Percentiles rank a stretch among this genome's conserved stretches.
Conservation (phyloP, 2,888 invertebrate species). For the Tryphoninae sp. region DNA sequence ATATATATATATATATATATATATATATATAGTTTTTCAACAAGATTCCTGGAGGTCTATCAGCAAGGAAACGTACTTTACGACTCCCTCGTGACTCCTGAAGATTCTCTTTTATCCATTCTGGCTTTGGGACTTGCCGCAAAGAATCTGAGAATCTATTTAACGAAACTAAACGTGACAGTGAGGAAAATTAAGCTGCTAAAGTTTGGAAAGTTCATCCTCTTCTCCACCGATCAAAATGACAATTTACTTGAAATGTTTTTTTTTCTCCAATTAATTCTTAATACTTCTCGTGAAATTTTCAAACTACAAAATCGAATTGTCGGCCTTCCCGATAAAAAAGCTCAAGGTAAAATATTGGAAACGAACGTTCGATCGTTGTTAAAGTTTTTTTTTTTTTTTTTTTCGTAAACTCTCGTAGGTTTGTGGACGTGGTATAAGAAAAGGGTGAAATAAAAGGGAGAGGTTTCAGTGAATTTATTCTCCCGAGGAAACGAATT, state of each 20-base stretch:
- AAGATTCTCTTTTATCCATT: slow-evolving; percentile 4
- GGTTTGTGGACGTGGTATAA: neutral
- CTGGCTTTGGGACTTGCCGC: neutral
- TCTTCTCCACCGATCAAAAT: neutral
- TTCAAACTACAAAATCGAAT: neutral
- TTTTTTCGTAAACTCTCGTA: slow-evolving; percentile 2
- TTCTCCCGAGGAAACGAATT: slow-evolving; percentile 39
- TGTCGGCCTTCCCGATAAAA: neutral
- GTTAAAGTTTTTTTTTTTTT: neutral
- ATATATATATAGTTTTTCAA: neutral
- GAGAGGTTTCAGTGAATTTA: slow-evolving; percentile 20
- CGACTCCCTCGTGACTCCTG: slow-evolving; percentile 33
- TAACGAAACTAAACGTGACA: neutral
- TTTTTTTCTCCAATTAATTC: neutral
- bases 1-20: neutral
- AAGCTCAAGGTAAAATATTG: neutral
- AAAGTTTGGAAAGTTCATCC: neutral
- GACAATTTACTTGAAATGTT: neutral
- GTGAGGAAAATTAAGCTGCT: neutral
- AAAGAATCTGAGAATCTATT: slow-evolving; percentile 10
- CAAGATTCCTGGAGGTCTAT: slow-evolving; percentile 20
- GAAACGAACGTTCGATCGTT: neutral
- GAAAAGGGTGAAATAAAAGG: slow-evolving; percentile 7
- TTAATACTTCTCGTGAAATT: neutral
- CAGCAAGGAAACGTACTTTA: slow-evolving; percentile 23